Percentiles rank a stretch among this genome's conserved stretches.
Conservation (phyloP, 2,888 invertebrate genomes). For the Parthenolecanium corni region DNA sequence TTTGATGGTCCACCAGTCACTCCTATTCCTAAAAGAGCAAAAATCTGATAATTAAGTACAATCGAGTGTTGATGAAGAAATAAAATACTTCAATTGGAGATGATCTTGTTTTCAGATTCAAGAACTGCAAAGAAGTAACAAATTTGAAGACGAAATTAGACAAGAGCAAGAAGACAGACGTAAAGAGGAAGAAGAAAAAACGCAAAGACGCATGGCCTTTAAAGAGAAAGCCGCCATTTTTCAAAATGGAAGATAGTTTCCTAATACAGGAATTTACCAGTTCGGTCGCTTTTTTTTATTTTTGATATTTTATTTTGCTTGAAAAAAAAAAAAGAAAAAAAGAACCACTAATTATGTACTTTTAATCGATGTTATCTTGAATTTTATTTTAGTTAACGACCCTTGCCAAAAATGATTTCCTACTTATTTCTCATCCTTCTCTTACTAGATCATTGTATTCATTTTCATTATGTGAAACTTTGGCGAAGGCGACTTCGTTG, state of each 20-base stretch:
- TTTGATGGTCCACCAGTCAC: no score
- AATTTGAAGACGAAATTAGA: conserved; percentile 85
- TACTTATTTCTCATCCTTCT: no score
- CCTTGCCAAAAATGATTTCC: no score
- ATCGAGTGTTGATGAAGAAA: no score
- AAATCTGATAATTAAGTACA: no score
- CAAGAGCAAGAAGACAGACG: conserved; percentile 83
- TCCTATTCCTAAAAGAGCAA: no score
- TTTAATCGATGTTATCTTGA: no score
- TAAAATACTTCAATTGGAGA: no score
- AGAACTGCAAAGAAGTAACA: conserved; percentile 42
- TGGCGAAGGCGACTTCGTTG: no score
- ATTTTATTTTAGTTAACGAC: no score
- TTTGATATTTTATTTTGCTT: not conserved
- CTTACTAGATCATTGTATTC: no score
- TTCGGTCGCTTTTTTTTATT: not conserved
- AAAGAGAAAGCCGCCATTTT: conserved; percentile 81
- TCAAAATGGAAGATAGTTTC: conserved; percentile 42
- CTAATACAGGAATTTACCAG: not conserved
- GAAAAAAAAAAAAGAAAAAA: not conserved
- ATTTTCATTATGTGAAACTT: no score
- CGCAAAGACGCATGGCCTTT: conserved; percentile 67
- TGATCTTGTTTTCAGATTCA: conserved; percentile 23
- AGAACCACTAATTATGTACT: not conserved
- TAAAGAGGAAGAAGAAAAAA: conserved; percentile 70